These are phyloP conservation scores for Hormaphis cornu DNA, from an alignment of 1,140 invertebrate genomes.

Conservation along the genomic window DNA sequence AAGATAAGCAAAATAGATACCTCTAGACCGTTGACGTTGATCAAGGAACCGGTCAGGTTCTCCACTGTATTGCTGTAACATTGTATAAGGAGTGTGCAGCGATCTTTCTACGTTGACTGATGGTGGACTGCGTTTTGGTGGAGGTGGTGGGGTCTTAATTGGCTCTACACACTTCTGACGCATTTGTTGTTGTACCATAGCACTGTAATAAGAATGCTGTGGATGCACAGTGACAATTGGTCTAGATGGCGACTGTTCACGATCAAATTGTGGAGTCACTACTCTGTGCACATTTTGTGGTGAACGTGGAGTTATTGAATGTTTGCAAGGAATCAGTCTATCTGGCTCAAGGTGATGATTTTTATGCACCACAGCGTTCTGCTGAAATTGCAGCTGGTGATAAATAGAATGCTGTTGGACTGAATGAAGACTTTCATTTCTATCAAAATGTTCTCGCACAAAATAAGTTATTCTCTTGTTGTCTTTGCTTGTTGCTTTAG, in stretches of 20 bases:
- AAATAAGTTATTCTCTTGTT: background rate
- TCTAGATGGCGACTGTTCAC: background rate
- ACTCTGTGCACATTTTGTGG: background rate
- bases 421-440: background rate
- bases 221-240: background rate
- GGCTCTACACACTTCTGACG: background rate
- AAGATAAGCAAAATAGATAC: too few relatives aligned
- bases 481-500: background rate
- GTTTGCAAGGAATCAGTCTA: background rate
- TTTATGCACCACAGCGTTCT: background rate
- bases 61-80: background rate
- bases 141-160: background rate
- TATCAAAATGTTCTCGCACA: background rate
- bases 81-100: background rate
- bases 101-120: background rate
- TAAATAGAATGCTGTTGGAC: background rate
- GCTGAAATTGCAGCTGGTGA: background rate
- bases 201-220: background rate
- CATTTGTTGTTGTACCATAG: background rate
- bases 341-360: background rate
- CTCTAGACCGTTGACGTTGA: background rate
- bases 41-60: background rate
- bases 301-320: too few relatives aligned
- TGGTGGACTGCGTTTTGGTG: background rate
- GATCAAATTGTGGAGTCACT: background rate